Percentiles rank a stretch among this genome's conserved stretches.
These are phyloP conservation scores for Trialeurodes vaporariorum DNA, from an alignment of 1,140 invertebrate species.

Conservation along the genomic window DNA sequence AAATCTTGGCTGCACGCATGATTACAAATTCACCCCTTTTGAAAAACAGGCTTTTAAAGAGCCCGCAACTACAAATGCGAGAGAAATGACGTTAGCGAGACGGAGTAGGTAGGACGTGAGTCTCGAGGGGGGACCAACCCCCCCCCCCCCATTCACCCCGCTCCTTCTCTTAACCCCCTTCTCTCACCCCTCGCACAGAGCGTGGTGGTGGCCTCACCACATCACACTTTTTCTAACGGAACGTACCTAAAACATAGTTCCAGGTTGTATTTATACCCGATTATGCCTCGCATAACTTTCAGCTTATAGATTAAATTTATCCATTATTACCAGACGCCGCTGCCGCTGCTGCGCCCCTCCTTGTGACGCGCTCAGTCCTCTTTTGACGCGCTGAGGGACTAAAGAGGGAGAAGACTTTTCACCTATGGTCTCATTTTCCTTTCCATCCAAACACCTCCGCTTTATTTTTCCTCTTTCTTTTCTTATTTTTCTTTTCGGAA, in stretches of 20 bases:
- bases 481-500: not conserved
- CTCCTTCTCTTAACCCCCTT: no score
- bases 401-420: no score
- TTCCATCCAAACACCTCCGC: no score
- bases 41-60: not conserved
- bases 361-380: no score
- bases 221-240: no score
- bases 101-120: not conserved
- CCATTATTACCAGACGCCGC: not conserved
- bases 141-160: not conserved
- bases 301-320: not conserved
- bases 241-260: no score
- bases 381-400: no score
- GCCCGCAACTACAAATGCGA: not conserved
- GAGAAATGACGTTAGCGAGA: not conserved
- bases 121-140: not conserved
- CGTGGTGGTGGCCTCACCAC: no score
- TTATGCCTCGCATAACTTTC: not conserved
- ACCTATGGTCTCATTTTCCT: no score
- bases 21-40: not conserved
- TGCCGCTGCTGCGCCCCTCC: not conserved
- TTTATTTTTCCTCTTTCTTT: not conserved
- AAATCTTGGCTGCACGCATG: not conserved
- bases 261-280: not conserved
- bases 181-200: no score